These are phyloP conservation scores for Eupeodes luniger DNA, from an alignment of 2,888 invertebrate genomes.

Conservation along the genomic window DNA sequence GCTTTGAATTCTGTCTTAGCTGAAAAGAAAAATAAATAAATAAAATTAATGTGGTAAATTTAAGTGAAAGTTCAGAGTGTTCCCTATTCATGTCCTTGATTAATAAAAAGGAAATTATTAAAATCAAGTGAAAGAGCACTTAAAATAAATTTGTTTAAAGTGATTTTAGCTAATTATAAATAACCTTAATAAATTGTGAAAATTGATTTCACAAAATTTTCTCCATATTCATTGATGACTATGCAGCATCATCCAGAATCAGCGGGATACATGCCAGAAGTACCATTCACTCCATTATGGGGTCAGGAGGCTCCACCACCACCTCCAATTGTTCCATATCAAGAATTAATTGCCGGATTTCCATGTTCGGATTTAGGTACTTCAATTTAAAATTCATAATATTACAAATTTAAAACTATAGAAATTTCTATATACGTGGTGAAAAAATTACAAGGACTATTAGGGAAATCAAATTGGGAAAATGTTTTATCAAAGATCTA, in stretches of 20 bases:
- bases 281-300: constrained; percentile 84
- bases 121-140: background rate
- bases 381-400: too few relatives aligned
- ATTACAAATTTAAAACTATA: too few relatives aligned
- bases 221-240: constrained; percentile 64
- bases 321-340: constrained; percentile 87
- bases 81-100: background rate
- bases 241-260: constrained; percentile 83
- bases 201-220: constrained; percentile 66
- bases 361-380: constrained; percentile 88
- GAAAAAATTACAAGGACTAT: too few relatives aligned
- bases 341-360: constrained; percentile 89
- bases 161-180: background rate
- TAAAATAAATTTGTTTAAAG: background rate
- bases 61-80: background rate
- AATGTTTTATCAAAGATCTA: too few relatives aligned
- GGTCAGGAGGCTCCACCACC: constrained; percentile 85
- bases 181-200: constrained; percentile 30
- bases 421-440: too few relatives aligned
- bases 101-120: background rate
- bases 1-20: background rate
- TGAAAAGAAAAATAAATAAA: background rate
- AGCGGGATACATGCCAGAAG: constrained; percentile 83
- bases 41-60: background rate
- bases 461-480: too few relatives aligned